A percentile compares a stretch with the other conserved stretches of the same genome.
phyloP scores from a whole-genome alignment of 2,797 vertebrate genomes.

The Spheniscus humboldti region DNA sequence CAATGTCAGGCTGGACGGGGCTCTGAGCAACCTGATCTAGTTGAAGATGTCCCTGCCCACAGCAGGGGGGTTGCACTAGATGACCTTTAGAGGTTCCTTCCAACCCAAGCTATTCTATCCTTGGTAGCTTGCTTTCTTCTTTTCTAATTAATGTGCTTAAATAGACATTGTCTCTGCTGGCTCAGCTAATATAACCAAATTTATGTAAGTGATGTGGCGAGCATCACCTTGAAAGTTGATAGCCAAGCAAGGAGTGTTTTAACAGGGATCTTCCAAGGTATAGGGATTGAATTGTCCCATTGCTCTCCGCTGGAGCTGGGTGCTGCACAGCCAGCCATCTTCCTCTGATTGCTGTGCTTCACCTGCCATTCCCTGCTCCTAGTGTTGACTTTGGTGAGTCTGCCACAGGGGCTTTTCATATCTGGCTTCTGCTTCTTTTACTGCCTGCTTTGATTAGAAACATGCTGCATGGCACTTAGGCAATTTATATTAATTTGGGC shows the following conservation, averaged over 20 bases:
- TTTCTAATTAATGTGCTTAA: neutral
- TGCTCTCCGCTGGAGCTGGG: neutral
- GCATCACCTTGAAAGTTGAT: neutral
- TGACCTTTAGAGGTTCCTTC: too few relatives aligned
- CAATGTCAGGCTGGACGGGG: too few relatives aligned
- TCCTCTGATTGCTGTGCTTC: neutral
- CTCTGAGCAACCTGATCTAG: too few relatives aligned
- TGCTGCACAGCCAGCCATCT: neutral
- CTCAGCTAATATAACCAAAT: neutral
- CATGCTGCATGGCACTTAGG: neutral
- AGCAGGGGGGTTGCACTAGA: too few relatives aligned
- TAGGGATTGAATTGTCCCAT: neutral
- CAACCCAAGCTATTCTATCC: neutral
- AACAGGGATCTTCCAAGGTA: neutral
- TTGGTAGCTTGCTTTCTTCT: neutral
- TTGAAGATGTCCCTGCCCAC: too few relatives aligned
- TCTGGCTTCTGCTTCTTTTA: neutral
- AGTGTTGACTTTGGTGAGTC: neutral
- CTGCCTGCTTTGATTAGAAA: neutral
- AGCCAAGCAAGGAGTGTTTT: neutral
- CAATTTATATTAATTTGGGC: neutral
- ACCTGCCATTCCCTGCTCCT: neutral
- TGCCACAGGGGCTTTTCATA: neutral
- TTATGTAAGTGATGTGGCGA: neutral
- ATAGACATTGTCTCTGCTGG: neutral